phyloP scores from a whole-genome alignment of 2,888 invertebrate species.

The Pristionchus exspectatus region DNA sequence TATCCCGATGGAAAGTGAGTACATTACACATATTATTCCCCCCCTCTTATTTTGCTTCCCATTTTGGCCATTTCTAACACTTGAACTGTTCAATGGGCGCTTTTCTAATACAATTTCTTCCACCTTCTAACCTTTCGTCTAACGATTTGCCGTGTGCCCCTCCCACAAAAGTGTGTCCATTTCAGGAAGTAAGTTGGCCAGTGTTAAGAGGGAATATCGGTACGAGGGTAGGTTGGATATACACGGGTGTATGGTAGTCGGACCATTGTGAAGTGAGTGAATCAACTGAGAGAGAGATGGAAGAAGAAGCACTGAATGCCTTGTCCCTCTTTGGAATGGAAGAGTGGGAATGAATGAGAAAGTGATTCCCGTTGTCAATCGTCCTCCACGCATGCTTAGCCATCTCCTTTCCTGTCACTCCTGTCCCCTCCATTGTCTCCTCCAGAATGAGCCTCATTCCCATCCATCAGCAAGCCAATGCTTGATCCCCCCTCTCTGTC shows the following conservation, averaged over 20 bases:
- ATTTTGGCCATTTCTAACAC: background rate
- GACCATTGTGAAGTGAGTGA: conserved; percentile 19
- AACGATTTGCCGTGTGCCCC: background rate
- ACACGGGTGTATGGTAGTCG: background rate
- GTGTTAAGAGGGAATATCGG: background rate
- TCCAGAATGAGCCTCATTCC: background rate
- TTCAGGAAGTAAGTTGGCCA: conserved; percentile 23
- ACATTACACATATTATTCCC: background rate
- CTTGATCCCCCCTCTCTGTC: background rate
- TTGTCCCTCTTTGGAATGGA: background rate
- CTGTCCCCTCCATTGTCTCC: background rate
- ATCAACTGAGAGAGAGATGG: background rate
- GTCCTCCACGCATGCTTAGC: conserved; percentile 3
- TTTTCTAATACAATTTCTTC: background rate
- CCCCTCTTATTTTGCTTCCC: background rate
- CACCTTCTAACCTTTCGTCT: background rate
- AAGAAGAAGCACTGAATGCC: background rate
- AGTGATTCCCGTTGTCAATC: conserved; percentile 5
- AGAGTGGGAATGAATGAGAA: conserved; percentile 7
- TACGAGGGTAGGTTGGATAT: conserved; percentile 12
- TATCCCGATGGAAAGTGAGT: conserved; percentile 96
- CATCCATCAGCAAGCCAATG: background rate
- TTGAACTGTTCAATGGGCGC: background rate
- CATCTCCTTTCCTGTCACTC: background rate
- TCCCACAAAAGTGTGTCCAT: background rate